Conservation (phyloP, 2,888 invertebrate genomes). For the Pterostichus niger region DNA sequence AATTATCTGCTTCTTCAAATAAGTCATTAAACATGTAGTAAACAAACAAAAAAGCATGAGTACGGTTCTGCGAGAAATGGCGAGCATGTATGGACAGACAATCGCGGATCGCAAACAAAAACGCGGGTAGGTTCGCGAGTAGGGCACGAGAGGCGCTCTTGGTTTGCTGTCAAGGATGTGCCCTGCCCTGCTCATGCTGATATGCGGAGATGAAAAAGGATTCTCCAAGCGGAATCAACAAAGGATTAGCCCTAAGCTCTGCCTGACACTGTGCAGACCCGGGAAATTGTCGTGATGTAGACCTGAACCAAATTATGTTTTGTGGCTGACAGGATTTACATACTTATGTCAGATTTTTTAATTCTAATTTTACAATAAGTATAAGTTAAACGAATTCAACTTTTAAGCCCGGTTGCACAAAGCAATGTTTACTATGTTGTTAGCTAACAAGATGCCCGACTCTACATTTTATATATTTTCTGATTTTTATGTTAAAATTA, state of each 20-base stretch:
- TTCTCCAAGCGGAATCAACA: conserved; percentile 23
- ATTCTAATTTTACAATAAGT: not conserved
- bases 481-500: too few species aligned
- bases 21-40: not conserved
- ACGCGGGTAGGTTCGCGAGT: too few species aligned
- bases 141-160: not conserved
- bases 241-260: conserved; percentile 42
- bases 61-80: too few species aligned
- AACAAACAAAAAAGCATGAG: too few species aligned
- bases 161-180: conserved; percentile 15
- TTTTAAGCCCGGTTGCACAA: too few species aligned
- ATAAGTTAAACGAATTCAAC: too few species aligned
- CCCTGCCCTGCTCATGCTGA: not conserved
- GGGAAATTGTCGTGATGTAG: conserved; percentile 9
- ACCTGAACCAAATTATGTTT: conserved; percentile 17
- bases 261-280: conserved; percentile 13
- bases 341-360: not conserved
- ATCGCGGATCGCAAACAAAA: too few species aligned
- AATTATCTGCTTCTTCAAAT: not conserved
- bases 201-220: conserved; percentile 38
- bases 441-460: too few species aligned
- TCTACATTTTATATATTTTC: too few species aligned
- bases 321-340: conserved; percentile 6
- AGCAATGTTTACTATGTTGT: too few species aligned
- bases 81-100: too few species aligned